Conservation (phyloP, 2,113 vertebrate genomes). For the Datnioides undecimradiatus region DNA sequence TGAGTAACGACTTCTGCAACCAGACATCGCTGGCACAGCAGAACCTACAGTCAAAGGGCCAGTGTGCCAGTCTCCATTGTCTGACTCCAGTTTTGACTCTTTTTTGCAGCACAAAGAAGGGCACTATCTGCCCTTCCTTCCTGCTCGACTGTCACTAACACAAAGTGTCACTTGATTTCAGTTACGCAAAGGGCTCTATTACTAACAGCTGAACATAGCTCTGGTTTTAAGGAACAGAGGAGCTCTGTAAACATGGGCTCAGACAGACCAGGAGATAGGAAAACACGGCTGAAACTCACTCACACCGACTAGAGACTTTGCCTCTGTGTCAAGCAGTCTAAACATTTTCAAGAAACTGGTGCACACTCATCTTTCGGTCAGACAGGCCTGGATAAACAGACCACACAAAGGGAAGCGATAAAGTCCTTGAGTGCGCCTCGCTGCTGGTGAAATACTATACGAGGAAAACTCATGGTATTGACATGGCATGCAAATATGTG, state of each 20-base stretch:
- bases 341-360: slow-evolving; percentile 37
- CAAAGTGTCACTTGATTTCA: slow-evolving; percentile 71
- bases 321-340: slow-evolving; percentile 40
- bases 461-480: slow-evolving; percentile 16
- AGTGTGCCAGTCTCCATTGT: slow-evolving; percentile 55
- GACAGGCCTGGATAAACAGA: slow-evolving; percentile 29
- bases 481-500: slow-evolving; percentile 27
- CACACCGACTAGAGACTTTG: slow-evolving; percentile 33
- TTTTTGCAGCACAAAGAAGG: slow-evolving; percentile 47
- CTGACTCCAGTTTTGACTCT: slow-evolving; percentile 20
- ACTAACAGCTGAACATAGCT: slow-evolving; percentile 57
- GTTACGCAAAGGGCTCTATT: slow-evolving; percentile 62
- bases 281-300: slow-evolving; percentile 53
- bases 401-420: slow-evolving; percentile 8
- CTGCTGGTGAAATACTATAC: slow-evolving; percentile 16
- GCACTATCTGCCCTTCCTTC: slow-evolving; percentile 61
- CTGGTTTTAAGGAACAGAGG: slow-evolving; percentile 68
- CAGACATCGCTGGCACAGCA: background rate
- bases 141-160: slow-evolving; percentile 61
- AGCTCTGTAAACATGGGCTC: slow-evolving; percentile 64
- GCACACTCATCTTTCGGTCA: slow-evolving; percentile 18
- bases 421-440: slow-evolving; percentile 5
- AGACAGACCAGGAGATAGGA: slow-evolving; percentile 49
- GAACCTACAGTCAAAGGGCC: slow-evolving; percentile 9
- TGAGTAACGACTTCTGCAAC: slow-evolving; percentile 4